Evolutionary conservation across 2,797 vertebrate species (phyloP).

Genomic region (Cyprinodon diabolis): DNA sequence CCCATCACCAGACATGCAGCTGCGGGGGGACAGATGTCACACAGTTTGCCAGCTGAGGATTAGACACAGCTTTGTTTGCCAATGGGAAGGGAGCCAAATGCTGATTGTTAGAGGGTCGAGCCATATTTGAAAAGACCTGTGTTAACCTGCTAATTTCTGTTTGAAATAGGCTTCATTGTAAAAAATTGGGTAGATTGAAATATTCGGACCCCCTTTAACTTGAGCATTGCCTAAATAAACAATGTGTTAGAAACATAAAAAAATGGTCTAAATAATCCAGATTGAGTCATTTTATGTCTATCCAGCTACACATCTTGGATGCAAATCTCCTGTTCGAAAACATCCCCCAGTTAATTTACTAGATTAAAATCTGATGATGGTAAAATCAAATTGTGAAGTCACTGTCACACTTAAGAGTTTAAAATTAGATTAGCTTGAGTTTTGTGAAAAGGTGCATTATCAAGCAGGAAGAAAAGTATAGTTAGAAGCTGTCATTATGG

Average conservation of each 20-base stretch:
- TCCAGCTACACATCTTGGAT: not conserved
- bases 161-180: too few relatives aligned
- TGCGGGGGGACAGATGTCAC: too few relatives aligned
- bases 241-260: not conserved
- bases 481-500: not conserved
- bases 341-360: not conserved
- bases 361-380: not conserved
- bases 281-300: not conserved
- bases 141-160: too few relatives aligned
- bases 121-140: too few relatives aligned
- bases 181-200: too few relatives aligned
- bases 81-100: too few relatives aligned
- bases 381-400: not conserved
- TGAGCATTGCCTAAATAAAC: not conserved
- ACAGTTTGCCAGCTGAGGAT: too few relatives aligned
- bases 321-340: not conserved
- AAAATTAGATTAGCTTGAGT: not conserved
- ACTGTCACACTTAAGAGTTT: not conserved
- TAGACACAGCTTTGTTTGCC: too few relatives aligned
- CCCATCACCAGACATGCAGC: too few relatives aligned
- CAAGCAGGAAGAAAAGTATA: not conserved
- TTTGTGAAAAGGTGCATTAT: not conserved
- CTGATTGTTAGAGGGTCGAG: too few relatives aligned
- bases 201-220: not conserved
- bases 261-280: not conserved